Conservation (phyloP, 2,888 invertebrate species). For the Temnothorax ravouxi region DNA sequence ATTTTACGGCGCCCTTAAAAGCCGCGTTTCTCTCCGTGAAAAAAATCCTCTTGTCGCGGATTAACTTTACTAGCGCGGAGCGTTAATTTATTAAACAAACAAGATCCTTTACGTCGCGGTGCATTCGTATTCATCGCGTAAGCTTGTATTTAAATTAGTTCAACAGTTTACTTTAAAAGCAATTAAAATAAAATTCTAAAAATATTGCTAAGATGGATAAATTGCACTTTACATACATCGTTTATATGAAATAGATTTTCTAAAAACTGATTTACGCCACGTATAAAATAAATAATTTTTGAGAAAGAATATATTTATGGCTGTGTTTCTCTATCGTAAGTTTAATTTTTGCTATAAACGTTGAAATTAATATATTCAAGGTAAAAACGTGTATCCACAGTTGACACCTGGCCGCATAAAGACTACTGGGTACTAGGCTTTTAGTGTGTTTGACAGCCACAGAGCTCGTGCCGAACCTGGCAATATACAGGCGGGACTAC, state of each 20-base stretch:
- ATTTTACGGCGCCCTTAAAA: conserved; percentile 45
- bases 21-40: conserved; percentile 1
- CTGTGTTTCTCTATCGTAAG: not conserved
- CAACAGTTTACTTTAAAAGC: not conserved
- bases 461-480: conserved; percentile 58
- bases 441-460: conserved; percentile 56
- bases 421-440: conserved; percentile 59
- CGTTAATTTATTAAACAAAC: conserved; percentile 37
- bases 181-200: conserved; percentile 10
- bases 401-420: conserved; percentile 54
- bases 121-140: conserved; percentile 8
- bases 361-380: not conserved
- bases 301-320: not conserved
- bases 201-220: not conserved
- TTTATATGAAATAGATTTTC: not conserved
- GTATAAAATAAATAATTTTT: not conserved
- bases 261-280: not conserved
- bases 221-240: not conserved
- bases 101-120: not conserved
- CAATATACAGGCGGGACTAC: conserved; percentile 53
- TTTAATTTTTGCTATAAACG: not conserved
- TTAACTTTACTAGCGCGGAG: conserved; percentile 19
- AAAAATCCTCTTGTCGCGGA: conserved; percentile 24
- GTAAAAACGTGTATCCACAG: conserved; percentile 42
- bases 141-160: not conserved